Conservation (phyloP, 1,140 invertebrate genomes). For the Ruditapes philippinarum region DNA sequence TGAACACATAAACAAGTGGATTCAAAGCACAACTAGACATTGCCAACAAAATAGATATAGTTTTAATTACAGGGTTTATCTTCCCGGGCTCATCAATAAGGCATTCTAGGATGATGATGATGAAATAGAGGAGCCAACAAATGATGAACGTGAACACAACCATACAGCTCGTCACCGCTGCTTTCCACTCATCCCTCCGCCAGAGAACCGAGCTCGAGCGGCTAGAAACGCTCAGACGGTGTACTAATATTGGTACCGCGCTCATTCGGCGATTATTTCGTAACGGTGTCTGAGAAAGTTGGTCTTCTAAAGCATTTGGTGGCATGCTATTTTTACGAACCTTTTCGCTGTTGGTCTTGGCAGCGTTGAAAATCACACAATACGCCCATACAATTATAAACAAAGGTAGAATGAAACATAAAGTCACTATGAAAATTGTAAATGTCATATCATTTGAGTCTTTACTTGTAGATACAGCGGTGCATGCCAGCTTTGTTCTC, state of each 20-base stretch:
- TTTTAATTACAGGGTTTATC: constrained; percentile 76
- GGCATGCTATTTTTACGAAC: constrained; percentile 90
- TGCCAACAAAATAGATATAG: constrained; percentile 81
- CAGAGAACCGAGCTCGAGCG: constrained; percentile 74
- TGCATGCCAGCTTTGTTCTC: constrained; percentile 81
- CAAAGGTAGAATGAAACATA: constrained; percentile 90
- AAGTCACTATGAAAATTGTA: constrained; percentile 78
- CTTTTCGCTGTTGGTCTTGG: constrained; percentile 90
- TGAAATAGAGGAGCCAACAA: constrained; percentile 89
- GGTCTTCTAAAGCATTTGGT: constrained; percentile 67
- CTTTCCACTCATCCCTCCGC: constrained; percentile 88
- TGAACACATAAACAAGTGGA: constrained; percentile 89
- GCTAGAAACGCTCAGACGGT: constrained; percentile 80
- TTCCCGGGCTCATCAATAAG: constrained; percentile 76
- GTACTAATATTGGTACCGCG: constrained; percentile 77
- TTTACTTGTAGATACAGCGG: constrained; percentile 79
- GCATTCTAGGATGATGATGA: constrained; percentile 83
- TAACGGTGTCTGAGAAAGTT: constrained; percentile 71
- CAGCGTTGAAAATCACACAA: constrained; percentile 91
- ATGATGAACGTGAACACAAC: constrained; percentile 88
- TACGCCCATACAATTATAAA: constrained; percentile 91
- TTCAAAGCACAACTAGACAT: constrained; percentile 86
- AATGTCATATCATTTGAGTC: constrained; percentile 76
- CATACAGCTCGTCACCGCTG: constrained; percentile 88
- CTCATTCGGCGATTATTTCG: constrained; percentile 79